Percentiles rank a stretch among this genome's conserved stretches.
Conservation (phyloP, 2,888 invertebrate species). For the Leucania comma region DNA sequence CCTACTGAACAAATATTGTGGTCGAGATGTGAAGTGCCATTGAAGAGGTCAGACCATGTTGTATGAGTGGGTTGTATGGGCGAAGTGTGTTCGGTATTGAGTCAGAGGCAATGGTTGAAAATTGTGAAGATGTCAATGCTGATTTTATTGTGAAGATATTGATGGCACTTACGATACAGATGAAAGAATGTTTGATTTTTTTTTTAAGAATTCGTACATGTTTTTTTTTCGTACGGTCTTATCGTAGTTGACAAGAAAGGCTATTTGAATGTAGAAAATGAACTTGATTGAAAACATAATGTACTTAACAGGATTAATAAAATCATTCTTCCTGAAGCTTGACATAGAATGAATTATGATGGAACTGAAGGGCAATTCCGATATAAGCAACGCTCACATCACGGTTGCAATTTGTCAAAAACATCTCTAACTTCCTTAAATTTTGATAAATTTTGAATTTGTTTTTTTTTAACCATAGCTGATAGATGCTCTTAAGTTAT, state of each 20-base stretch:
- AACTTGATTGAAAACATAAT: neutral
- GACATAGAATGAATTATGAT: too few relatives aligned
- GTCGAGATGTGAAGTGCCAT: conserved; percentile 66
- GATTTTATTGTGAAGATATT: conserved; percentile 2
- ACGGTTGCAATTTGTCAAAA: too few relatives aligned
- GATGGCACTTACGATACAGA: conserved; percentile 1
- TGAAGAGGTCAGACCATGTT: conserved; percentile 63
- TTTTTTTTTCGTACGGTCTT: neutral
- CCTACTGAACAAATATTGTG: conserved; percentile 73
- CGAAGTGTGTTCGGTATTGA: conserved; percentile 28
- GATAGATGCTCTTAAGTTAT: too few relatives aligned
- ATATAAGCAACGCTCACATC: too few relatives aligned
- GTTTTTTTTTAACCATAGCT: too few relatives aligned
- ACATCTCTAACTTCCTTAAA: too few relatives aligned
- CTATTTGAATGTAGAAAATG: too few relatives aligned
- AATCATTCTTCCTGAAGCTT: neutral
- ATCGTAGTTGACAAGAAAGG: neutral
- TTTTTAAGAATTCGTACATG: neutral
- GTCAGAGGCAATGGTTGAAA: conserved; percentile 10
- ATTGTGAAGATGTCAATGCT: conserved; percentile 9
- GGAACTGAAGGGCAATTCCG: too few relatives aligned
- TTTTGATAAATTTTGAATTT: too few relatives aligned
- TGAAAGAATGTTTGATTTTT: neutral
- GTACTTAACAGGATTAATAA: neutral
- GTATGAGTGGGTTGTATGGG: conserved; percentile 44